Conservation (phyloP, 2,888 invertebrate species). For the Junonia oenone region DNA sequence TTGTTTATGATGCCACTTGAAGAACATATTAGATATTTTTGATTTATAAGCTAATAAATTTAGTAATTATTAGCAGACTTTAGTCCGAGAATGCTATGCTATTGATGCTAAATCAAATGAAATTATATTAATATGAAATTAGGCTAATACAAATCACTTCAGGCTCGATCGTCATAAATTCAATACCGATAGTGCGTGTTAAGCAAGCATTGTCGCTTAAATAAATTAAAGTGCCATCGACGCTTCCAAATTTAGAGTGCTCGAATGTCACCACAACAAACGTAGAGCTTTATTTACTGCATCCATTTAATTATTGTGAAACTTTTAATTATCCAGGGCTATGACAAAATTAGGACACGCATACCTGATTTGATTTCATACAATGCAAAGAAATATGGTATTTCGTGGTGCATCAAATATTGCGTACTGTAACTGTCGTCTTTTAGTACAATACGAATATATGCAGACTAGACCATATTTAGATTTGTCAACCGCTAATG, state of each 20-base stretch:
- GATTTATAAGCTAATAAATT: too few relatives aligned
- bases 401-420: too few relatives aligned
- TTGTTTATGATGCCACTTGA: too few relatives aligned
- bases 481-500: too few relatives aligned
- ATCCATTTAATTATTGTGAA: slow-evolving; percentile 36
- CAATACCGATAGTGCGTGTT: slow-evolving; percentile 25
- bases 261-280: slow-evolving; percentile 40
- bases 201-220: slow-evolving; percentile 27
- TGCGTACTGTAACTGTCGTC: too few relatives aligned
- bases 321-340: slow-evolving; percentile 19
- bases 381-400: background rate
- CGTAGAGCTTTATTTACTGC: slow-evolving; percentile 37
- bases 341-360: background rate
- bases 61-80: too few relatives aligned
- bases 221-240: slow-evolving; percentile 31
- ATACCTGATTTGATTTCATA: background rate
- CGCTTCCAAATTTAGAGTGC: slow-evolving; percentile 34
- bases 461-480: too few relatives aligned
- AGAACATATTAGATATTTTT: too few relatives aligned
- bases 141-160: slow-evolving; percentile 11
- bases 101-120: background rate
- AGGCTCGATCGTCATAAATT: slow-evolving; percentile 20
- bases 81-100: background rate
- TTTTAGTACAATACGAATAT: background rate
- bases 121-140: background rate